Evolutionary conservation across 2,888 invertebrate species (phyloP).

Genomic region (Epinotia brunnichana): DNA sequence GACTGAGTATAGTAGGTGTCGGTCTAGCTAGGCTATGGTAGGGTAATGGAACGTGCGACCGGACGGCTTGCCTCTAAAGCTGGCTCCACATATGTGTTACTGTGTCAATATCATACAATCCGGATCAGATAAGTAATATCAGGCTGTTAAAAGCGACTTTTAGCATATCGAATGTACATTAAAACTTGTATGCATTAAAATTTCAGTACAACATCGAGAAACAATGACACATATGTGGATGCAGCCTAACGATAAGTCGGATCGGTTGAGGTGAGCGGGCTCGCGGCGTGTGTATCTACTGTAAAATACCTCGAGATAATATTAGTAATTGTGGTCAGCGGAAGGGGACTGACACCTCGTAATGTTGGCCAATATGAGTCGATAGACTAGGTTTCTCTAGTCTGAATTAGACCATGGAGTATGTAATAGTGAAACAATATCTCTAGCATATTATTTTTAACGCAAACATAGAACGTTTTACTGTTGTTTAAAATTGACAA

Average conservation of each 20-base stretch:
- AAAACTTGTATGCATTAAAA: background rate
- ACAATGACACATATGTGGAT: conserved; percentile 49
- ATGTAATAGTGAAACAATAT: conserved; percentile 11
- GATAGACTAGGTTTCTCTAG: conserved; percentile 36
- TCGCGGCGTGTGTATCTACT: conserved; percentile 44
- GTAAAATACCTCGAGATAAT: conserved; percentile 35
- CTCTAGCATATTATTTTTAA: conserved; percentile 21
- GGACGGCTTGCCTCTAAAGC: conserved; percentile 74
- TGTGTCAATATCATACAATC: background rate
- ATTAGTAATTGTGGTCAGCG: conserved; percentile 46
- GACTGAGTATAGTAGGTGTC: conserved; percentile 82
- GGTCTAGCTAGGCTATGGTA: conserved; percentile 80
- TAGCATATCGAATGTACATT: background rate
- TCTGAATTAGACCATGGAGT: conserved; percentile 25
- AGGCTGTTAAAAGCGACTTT: background rate
- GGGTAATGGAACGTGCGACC: conserved; percentile 70
- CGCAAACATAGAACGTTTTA: background rate
- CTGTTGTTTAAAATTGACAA: background rate
- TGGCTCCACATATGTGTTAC: conserved; percentile 54
- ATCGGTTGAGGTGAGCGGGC: conserved; percentile 61
- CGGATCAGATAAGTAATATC: background rate
- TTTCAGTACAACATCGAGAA: background rate
- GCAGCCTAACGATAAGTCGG: conserved; percentile 48
- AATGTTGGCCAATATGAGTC: conserved; percentile 42
- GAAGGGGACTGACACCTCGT: conserved; percentile 47